Evolutionary conservation across 2,113 vertebrate genomes (phyloP).

Genomic region (Corynorhinus townsendii): DNA sequence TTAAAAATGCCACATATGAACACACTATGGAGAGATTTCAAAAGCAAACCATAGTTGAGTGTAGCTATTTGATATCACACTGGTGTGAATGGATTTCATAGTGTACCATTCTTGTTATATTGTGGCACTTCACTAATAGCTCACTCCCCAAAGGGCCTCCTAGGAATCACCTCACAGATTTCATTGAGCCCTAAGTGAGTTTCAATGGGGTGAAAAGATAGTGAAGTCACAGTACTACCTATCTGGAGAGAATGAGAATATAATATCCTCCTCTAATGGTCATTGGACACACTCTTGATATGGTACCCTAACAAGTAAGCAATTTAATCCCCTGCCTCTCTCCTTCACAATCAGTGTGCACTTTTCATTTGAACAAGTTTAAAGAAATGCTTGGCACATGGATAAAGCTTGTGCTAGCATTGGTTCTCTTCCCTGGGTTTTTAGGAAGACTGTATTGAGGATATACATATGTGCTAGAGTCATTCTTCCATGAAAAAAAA

Average conservation of each 20-base stretch:
- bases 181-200: slow-evolving; percentile 6
- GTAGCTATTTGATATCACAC: background rate
- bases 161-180: slow-evolving; percentile 22
- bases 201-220: slow-evolving; percentile 10
- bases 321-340: background rate
- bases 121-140: slow-evolving; percentile 11
- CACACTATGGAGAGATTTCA: background rate
- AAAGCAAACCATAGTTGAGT: slow-evolving; percentile 17
- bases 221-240: background rate
- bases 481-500: background rate
- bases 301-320: background rate
- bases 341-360: background rate
- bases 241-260: background rate
- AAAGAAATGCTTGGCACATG: background rate
- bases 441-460: background rate
- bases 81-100: slow-evolving; percentile 34
- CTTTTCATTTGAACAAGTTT: background rate
- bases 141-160: slow-evolving; percentile 4
- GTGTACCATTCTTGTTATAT: background rate
- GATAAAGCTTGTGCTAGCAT: background rate
- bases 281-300: background rate
- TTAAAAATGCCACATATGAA: background rate
- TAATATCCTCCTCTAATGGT: background rate
- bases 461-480: background rate
- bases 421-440: background rate